Base-by-base conservation (phyloP, 37 sponge, comb jelly and placozoan genomes). In the Aplysina aerophoba region DNA sequence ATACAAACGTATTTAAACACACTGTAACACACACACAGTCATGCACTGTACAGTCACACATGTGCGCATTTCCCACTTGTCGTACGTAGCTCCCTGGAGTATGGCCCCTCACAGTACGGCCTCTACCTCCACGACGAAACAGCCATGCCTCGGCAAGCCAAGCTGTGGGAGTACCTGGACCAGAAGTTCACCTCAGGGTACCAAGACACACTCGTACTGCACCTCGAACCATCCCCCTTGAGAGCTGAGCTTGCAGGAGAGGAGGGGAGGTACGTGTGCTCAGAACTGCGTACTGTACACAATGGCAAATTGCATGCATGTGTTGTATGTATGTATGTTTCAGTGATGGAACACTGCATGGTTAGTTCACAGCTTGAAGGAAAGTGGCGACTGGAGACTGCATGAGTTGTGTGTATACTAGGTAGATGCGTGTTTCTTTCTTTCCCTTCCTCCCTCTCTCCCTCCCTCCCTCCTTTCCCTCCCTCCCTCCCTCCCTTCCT, bases 131-230 rank as follows among this genome's bases (percentile, higher is more conserved):
- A 96, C 55, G 91, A 96, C 31, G 90, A 93, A 41, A 59, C 80
- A 72, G 81, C 60, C 77, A 40, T 96, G 11, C 91, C 90, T 4
- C 55, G 66, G 22, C 88, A 93, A 19, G 62, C 50, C 25, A 77
- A 85, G 19, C 87, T 96, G 88, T 92, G 93, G 90, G 93, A 89
- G 6, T 89, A 93, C 75, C 88, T 96, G 37, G 96, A 96, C 73
- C 72, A 87, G 33, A 71, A 58, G 39, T 68, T 83, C 17, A 67
- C 83, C 21, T 78, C 61, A 28, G 91, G 87, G 73, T 94, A 94
- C 85, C 91, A 96, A 82, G 96, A 96, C 83, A 87, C 88, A 59
- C 65, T 93, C 8, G 90, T 93, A 19, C 65, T 96, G 35, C 96
- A 96, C 84, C 93, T 96, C 87, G 40, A 93, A 8, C 88, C 87